phyloP scores from a whole-genome alignment of 2,888 invertebrate species.

The Melinaea menophilus region DNA sequence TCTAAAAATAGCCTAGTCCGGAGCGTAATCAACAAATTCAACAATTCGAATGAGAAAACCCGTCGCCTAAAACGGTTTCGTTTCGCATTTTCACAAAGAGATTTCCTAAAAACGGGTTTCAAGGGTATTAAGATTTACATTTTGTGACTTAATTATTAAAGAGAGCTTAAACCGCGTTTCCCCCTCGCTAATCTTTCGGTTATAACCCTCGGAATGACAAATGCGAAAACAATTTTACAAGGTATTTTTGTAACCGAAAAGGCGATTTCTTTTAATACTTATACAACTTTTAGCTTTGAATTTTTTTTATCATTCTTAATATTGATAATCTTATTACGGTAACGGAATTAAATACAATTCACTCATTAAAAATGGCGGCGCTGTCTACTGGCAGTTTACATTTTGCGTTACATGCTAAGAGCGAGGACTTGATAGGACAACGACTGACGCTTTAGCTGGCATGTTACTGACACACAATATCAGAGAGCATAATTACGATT shows the following conservation, averaged over 20 bases:
- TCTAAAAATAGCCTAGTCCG: neutral
- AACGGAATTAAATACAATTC: no score
- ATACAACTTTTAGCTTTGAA: neutral
- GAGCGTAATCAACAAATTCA: slow-evolving; percentile 2
- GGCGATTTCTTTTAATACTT: slow-evolving; percentile 1
- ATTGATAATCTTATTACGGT: no score
- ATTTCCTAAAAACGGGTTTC: slow-evolving; percentile 33
- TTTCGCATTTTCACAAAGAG: slow-evolving; percentile 35
- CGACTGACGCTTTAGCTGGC: no score
- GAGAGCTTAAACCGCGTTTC: slow-evolving; percentile 37
- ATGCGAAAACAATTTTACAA: slow-evolving; percentile 23
- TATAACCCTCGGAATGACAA: slow-evolving; percentile 30
- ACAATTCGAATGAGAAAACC: slow-evolving; percentile 25
- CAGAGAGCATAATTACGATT: no score
- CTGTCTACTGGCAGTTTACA: no score
- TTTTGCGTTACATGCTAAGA: no score
- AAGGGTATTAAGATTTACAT: slow-evolving; percentile 36
- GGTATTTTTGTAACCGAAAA: slow-evolving; percentile 12
- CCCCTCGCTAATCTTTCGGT: slow-evolving; percentile 32
- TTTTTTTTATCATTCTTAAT: neutral
- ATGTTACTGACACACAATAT: no score
- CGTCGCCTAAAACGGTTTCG: slow-evolving; percentile 21
- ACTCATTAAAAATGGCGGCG: no score
- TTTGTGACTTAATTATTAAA: slow-evolving; percentile 40
- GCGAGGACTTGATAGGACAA: no score